Conservation (phyloP, 2,797 vertebrate genomes). For the Ataeniobius toweri region DNA sequence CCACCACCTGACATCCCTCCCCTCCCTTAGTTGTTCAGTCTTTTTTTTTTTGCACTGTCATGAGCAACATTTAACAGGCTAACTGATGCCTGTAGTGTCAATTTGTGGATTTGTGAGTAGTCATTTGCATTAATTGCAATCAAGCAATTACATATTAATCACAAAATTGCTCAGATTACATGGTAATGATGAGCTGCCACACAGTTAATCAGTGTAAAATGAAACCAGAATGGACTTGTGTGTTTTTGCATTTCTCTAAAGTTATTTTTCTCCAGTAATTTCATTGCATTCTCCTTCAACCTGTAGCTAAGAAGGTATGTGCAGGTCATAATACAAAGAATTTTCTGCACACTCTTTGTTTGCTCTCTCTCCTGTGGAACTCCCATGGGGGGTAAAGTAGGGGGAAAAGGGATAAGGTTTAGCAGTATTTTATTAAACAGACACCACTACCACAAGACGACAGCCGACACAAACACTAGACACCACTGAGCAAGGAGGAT, state of each 20-base stretch:
- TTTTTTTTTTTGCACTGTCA: neutral
- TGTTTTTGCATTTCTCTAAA: neutral
- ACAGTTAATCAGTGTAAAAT: conserved; percentile 66
- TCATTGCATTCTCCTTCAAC: neutral
- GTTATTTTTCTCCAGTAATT: conserved; percentile 7
- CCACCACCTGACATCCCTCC: neutral
- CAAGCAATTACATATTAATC: conserved; percentile 63
- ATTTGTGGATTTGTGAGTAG: conserved; percentile 39
- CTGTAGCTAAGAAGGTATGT: neutral
- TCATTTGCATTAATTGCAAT: conserved; percentile 62
- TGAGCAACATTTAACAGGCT: neutral
- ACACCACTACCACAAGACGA: conserved; percentile 73
- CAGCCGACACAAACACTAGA: conserved; percentile 69
- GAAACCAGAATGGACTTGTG: conserved; percentile 54
- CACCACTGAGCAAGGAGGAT: conserved; percentile 69
- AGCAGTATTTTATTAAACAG: conserved; percentile 84
- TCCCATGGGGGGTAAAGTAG: conserved; percentile 66
- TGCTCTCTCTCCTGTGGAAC: conserved; percentile 86
- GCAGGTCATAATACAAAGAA: neutral
- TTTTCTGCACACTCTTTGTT: conserved; percentile 16
- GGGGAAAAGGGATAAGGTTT: conserved; percentile 68
- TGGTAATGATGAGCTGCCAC: conserved; percentile 49
- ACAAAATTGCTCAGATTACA: conserved; percentile 59
- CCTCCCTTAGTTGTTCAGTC: neutral
- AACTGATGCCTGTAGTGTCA: neutral